These are phyloP conservation scores for Neodiprion pinetum DNA, from an alignment of 1,140 invertebrate species.

Conservation along the genomic window DNA sequence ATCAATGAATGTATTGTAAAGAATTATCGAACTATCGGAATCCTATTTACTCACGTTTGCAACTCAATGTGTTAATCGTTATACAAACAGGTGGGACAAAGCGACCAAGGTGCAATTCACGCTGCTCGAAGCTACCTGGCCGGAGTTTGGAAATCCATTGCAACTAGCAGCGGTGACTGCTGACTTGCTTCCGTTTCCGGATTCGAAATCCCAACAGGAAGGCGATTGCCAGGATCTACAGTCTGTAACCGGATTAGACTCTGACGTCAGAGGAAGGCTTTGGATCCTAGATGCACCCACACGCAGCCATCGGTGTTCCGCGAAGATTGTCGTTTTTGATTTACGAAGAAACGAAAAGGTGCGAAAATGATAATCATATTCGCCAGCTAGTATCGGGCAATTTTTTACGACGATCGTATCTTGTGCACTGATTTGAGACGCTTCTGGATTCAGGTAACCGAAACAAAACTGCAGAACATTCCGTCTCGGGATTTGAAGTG, in stretches of 20 bases:
- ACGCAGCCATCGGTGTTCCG: slow-evolving; percentile 20
- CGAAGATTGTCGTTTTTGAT: slow-evolving; percentile 39
- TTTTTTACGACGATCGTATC: too few relatives aligned
- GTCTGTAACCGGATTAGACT: slow-evolving; percentile 35
- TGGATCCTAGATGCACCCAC: slow-evolving; percentile 40
- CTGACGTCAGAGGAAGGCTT: slow-evolving; percentile 37
- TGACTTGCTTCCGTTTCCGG: slow-evolving; percentile 19
- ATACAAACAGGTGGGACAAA: slow-evolving; percentile 12
- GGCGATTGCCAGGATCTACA: slow-evolving; percentile 21
- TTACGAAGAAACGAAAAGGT: slow-evolving; percentile 32
- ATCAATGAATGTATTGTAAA: not conserved
- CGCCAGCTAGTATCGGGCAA: too few relatives aligned
- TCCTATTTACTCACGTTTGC: too few relatives aligned
- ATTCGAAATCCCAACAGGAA: slow-evolving; percentile 8
- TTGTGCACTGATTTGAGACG: not conserved
- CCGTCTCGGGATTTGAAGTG: slow-evolving; percentile 22
- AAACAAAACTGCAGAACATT: not conserved
- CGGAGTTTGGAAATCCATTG: slow-evolving; percentile 26
- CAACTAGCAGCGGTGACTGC: not conserved
- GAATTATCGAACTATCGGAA: too few relatives aligned
- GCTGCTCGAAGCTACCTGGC: slow-evolving; percentile 38
- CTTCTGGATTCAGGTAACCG: not conserved
- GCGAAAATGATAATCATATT: not conserved
- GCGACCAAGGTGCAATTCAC: slow-evolving; percentile 20
- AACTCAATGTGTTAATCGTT: not conserved